phyloP scores from a whole-genome alignment of 2,888 invertebrate genomes.

The Physocephala rufipes region DNA sequence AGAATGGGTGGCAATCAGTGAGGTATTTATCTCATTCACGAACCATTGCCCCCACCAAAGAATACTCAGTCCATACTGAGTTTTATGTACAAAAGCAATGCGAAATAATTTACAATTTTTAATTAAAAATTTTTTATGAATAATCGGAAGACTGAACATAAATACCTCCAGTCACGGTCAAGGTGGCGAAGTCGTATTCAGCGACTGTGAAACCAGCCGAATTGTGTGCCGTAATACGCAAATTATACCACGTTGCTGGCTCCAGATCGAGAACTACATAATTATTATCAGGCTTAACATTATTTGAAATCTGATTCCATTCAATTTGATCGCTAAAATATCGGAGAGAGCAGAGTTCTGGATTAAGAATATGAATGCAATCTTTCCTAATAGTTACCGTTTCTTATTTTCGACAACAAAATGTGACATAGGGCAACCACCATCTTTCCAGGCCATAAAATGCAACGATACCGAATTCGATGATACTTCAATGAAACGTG shows the following conservation, averaged over 20 bases:
- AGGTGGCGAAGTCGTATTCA: constrained; percentile 94
- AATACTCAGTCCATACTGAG: constrained; percentile 53
- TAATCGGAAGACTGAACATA: constrained; percentile 60
- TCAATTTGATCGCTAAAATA: constrained; percentile 77
- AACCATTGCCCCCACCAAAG: constrained; percentile 16
- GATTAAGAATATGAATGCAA: neutral
- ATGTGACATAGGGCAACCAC: constrained; percentile 94
- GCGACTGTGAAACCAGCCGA: constrained; percentile 96
- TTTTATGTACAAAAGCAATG: constrained; percentile 66
- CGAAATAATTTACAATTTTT: constrained; percentile 33
- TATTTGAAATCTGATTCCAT: constrained; percentile 95
- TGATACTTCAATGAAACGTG: constrained; percentile 90
- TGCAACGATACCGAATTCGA: constrained; percentile 93
- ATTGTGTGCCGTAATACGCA: constrained; percentile 92
- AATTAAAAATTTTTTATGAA: constrained; percentile 30
- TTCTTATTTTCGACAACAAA: constrained; percentile 95
- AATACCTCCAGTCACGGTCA: constrained; percentile 93
- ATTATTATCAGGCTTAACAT: constrained; percentile 89
- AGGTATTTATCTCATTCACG: neutral
- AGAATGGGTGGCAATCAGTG: neutral
- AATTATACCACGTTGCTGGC: constrained; percentile 92
- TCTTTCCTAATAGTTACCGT: constrained; percentile 70
- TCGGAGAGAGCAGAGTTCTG: no score
- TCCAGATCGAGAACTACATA: constrained; percentile 91
- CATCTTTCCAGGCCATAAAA: constrained; percentile 92